Percentiles rank a stretch among this genome's conserved stretches.
Evolutionary conservation across 2,113 vertebrate genomes (phyloP).

Genomic region (Channa argus): DNA sequence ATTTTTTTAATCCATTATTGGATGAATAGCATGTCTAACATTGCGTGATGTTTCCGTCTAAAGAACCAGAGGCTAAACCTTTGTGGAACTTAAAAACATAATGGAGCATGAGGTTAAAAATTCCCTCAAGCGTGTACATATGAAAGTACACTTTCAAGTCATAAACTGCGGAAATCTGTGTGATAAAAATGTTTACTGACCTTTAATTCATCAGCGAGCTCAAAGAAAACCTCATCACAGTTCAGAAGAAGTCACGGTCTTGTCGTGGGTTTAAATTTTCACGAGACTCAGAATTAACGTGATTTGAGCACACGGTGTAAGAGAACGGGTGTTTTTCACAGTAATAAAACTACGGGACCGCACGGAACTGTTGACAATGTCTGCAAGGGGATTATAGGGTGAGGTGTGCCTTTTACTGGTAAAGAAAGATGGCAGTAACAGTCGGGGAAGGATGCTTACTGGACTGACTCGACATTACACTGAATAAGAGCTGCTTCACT

Average conservation of each 20-base stretch:
- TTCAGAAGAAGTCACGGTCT: conserved; percentile 14
- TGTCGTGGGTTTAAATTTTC: conserved; percentile 46
- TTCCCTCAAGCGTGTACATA: conserved; percentile 43
- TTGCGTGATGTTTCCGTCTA: conserved; percentile 51
- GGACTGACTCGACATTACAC: conserved; percentile 48
- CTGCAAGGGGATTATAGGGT: conserved; percentile 20
- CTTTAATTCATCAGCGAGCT: conserved; percentile 28
- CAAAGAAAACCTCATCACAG: conserved; percentile 12
- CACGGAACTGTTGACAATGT: conserved; percentile 44
- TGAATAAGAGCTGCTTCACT: conserved; percentile 46
- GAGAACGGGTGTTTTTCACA: conserved; percentile 51
- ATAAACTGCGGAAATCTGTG: conserved; percentile 26
- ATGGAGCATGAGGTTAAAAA: conserved; percentile 27
- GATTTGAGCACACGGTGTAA: conserved; percentile 45
- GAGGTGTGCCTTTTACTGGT: conserved; percentile 91
- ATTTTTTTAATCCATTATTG: conserved; percentile 78
- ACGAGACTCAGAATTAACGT: conserved; percentile 10
- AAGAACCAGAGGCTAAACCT: conserved; percentile 56
- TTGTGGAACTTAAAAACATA: conserved; percentile 52
- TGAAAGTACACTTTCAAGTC: conserved; percentile 37
- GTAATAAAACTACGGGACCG: conserved; percentile 42
- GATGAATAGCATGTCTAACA: conserved; percentile 62
- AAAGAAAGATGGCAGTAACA: conserved; percentile 75
- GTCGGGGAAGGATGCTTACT: conserved; percentile 83
- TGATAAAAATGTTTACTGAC: conserved; percentile 31